phyloP scores from a whole-genome alignment of 2,888 invertebrate species.

The Acholoe squamosa region DNA sequence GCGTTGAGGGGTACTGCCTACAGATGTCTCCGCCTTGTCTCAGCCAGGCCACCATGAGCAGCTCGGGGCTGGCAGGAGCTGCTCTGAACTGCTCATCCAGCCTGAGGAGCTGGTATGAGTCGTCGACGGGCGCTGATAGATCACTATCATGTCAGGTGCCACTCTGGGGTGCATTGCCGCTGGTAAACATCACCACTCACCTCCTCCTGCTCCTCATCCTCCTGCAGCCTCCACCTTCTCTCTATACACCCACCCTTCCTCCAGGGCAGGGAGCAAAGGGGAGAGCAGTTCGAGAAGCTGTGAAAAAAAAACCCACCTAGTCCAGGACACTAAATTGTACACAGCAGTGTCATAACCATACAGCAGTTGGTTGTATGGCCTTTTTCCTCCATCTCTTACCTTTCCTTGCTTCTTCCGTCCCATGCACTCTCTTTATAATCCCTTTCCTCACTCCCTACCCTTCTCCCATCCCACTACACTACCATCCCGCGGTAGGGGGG shows the following conservation, averaged over 20 bases:
- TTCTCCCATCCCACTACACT: background rate
- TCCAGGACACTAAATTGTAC: constrained; percentile 19
- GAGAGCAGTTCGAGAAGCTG: background rate
- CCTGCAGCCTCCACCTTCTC: constrained; percentile 4
- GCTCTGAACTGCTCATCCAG: background rate
- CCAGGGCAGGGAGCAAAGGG: background rate
- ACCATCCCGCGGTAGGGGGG: too few relatives aligned
- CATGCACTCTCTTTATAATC: too few relatives aligned
- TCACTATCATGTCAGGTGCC: constrained; percentile 56
- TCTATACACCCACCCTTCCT: background rate
- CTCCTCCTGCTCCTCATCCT: constrained; percentile 45
- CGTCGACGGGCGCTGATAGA: constrained; percentile 33
- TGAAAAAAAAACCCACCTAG: too few relatives aligned
- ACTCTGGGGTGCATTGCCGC: background rate
- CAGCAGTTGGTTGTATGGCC: background rate
- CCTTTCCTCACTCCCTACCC: background rate
- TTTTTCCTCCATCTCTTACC: background rate
- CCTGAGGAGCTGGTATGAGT: background rate
- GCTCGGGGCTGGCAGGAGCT: background rate
- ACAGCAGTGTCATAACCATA: background rate
- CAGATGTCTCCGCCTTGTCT: constrained; percentile 8
- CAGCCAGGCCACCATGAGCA: background rate
- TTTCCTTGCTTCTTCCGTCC: too few relatives aligned
- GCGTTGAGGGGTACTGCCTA: background rate
- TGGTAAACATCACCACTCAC: constrained; percentile 43